Percentiles rank a stretch among this genome's conserved stretches.
Evolutionary conservation across 2,113 vertebrate genomes (phyloP).

Genomic region (Scytalopus superciliaris): DNA sequence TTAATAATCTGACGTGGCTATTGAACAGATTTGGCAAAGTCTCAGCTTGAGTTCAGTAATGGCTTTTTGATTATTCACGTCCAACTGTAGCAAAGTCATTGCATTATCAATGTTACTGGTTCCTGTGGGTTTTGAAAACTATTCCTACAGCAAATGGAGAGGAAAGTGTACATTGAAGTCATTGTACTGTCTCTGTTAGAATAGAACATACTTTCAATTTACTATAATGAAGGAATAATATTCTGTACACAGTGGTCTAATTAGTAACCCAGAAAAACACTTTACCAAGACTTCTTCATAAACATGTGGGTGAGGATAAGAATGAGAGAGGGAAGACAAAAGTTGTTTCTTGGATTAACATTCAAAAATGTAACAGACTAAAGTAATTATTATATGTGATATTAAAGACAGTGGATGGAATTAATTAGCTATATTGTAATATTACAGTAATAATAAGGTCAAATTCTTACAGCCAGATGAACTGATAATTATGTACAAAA

Average conservation of each 20-base stretch:
- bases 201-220: background rate
- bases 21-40: background rate
- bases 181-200: background rate
- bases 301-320: background rate
- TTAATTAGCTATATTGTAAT: background rate
- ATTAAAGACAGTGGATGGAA: background rate
- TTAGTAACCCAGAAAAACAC: constrained; percentile 3
- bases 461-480: background rate
- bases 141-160: background rate
- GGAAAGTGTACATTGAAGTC: background rate
- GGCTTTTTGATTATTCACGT: background rate
- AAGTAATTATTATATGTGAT: background rate
- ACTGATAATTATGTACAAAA: background rate
- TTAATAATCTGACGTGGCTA: background rate
- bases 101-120: background rate
- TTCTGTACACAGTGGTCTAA: constrained; percentile 3
- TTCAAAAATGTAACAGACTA: background rate
- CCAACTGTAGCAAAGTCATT: background rate
- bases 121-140: background rate
- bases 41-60: background rate
- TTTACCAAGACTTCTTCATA: background rate
- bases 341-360: background rate
- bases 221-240: constrained; percentile 8
- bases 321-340: background rate
- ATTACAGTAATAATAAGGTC: background rate